These are phyloP conservation scores for Leptatherina wallacei DNA, from an alignment of 2,797 vertebrate genomes.

Conservation along the genomic window DNA sequence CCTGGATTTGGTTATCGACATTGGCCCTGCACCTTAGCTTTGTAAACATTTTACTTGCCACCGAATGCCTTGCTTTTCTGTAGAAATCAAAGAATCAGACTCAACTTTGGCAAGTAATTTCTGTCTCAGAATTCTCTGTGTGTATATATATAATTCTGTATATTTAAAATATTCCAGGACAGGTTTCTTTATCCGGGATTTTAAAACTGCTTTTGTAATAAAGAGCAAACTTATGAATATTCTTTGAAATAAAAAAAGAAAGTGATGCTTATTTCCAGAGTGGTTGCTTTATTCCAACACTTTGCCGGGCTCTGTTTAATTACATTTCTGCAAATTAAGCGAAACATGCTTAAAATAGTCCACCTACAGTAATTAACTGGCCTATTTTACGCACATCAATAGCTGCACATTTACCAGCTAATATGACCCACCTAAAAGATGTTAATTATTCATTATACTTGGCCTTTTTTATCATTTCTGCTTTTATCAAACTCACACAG, in stretches of 20 bases:
- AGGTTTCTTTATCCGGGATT: conserved; percentile 69
- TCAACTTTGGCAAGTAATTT: conserved; percentile 60
- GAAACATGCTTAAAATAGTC: conserved; percentile 32
- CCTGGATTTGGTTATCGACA: conserved; percentile 71
- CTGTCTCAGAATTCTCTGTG: conserved; percentile 82
- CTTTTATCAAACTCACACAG: not conserved
- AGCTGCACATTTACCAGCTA: conserved; percentile 20
- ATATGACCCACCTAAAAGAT: conserved; percentile 9
- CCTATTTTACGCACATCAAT: conserved; percentile 12
- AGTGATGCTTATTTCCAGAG: conserved; percentile 40
- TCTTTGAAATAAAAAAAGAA: conserved; percentile 80
- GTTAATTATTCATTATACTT: conserved; percentile 53
- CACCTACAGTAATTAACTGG: conserved; percentile 28
- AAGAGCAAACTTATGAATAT: conserved; percentile 78
- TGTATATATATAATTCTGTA: conserved; percentile 82
- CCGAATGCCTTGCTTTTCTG: conserved; percentile 84
- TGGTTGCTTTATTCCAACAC: not conserved
- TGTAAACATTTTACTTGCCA: conserved; percentile 83
- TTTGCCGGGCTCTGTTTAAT: conserved; percentile 16
- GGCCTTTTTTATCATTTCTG: conserved; percentile 39
- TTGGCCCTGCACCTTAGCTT: conserved; percentile 80
- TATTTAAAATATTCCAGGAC: conserved; percentile 79
- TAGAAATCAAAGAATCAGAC: conserved; percentile 61
- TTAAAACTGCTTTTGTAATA: conserved; percentile 84
- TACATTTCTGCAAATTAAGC: conserved; percentile 42